Evolutionary conservation across 2,888 invertebrate species (phyloP).

Genomic region (Muschampia staudingeri): DNA sequence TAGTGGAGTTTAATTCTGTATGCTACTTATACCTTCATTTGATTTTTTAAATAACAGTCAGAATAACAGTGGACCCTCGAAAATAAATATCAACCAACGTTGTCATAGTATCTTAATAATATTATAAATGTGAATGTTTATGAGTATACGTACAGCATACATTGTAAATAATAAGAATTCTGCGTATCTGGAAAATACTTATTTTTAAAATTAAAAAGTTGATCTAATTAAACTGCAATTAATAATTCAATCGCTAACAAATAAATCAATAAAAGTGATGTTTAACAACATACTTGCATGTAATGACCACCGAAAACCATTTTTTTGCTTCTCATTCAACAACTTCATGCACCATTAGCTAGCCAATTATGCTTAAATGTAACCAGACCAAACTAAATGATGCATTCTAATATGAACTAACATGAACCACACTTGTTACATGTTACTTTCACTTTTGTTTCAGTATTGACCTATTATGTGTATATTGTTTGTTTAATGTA

Average conservation of each 20-base stretch:
- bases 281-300: background rate
- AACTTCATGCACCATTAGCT: constrained; percentile 37
- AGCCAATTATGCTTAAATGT: constrained; percentile 27
- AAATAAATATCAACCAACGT: too few species aligned
- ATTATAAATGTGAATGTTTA: too few species aligned
- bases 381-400: constrained; percentile 34
- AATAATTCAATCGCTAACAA: background rate
- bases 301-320: constrained; percentile 11
- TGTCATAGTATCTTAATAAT: too few species aligned
- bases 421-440: constrained; percentile 6
- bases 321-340: constrained; percentile 5
- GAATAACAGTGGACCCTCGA: too few species aligned
- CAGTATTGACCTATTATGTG: constrained; percentile 3
- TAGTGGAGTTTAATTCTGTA: too few species aligned
- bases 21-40: too few species aligned
- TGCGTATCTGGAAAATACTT: too few species aligned
- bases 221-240: background rate
- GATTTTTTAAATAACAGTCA: too few species aligned
- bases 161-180: too few species aligned
- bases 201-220: background rate
- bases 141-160: too few species aligned
- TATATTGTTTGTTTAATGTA: background rate
- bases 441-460: constrained; percentile 27
- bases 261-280: background rate
- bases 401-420: constrained; percentile 6